Conservation (phyloP, 2,797 vertebrate species). For the Microctenopoma lineatum region DNA sequence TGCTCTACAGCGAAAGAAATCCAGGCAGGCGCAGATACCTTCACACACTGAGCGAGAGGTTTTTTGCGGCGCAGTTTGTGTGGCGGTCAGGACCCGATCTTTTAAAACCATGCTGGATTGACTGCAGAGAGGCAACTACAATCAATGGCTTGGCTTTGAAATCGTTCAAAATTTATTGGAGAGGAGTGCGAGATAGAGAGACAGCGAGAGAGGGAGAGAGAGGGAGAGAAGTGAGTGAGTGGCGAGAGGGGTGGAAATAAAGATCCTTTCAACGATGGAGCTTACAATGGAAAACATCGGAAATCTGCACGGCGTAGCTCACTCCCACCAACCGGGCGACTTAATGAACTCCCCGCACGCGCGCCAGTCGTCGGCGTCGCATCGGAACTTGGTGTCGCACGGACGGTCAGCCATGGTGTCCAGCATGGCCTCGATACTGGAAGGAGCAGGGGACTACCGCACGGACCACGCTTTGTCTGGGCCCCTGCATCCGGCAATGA, state of each 20-base stretch:
- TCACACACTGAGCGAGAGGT: constrained; percentile 67
- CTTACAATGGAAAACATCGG: constrained; percentile 97
- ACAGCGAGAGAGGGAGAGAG: constrained; percentile 69
- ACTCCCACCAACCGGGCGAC: constrained; percentile 90
- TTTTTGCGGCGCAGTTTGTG: constrained; percentile 60
- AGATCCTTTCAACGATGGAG: constrained; percentile 90
- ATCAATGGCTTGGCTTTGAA: constrained; percentile 89
- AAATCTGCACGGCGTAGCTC: constrained; percentile 91
- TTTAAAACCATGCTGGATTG: constrained; percentile 87
- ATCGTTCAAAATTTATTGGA: constrained; percentile 88
- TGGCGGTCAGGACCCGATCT: constrained; percentile 67
- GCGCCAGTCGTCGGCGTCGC: constrained; percentile 87
- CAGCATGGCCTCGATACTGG: constrained; percentile 95
- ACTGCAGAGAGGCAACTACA: constrained; percentile 82
- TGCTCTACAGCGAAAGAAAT: constrained; percentile 71
- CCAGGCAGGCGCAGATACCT: constrained; percentile 74
- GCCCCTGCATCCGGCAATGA: constrained; percentile 94
- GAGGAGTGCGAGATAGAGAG: constrained; percentile 80
- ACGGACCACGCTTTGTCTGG: constrained; percentile 85
- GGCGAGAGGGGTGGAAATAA: constrained; percentile 80
- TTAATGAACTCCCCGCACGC: constrained; percentile 92
- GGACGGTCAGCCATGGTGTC: constrained; percentile 94
- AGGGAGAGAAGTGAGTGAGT: constrained; percentile 67
- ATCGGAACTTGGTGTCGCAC: constrained; percentile 93
- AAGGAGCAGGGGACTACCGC: constrained; percentile 91